Conservation (phyloP, 2,888 invertebrate genomes). For the Amphipoea oculea region DNA sequence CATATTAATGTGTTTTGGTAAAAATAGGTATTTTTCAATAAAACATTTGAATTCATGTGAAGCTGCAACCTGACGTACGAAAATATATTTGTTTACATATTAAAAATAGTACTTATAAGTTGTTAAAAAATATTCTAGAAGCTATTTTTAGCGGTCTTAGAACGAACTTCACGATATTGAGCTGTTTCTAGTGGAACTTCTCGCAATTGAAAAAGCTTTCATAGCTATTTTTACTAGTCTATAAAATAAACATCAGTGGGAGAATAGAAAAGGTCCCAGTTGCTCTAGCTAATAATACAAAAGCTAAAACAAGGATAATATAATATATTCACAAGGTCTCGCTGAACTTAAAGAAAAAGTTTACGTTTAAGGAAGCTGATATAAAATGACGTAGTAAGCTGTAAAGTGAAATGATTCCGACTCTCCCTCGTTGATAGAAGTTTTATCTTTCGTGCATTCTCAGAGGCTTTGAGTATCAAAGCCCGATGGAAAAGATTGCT, state of each 20-base stretch:
- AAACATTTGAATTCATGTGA: constrained; percentile 3
- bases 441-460: constrained; percentile 77
- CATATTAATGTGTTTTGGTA: neutral
- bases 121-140: neutral
- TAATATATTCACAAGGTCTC: constrained; percentile 59
- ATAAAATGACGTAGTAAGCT: constrained; percentile 75
- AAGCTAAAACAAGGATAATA: constrained; percentile 55
- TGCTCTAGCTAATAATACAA: constrained; percentile 48
- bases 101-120: neutral
- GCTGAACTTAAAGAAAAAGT: constrained; percentile 50
- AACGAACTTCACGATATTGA: neutral
- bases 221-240: constrained; percentile 1
- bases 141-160: neutral
- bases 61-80: neutral
- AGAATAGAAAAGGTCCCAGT: constrained; percentile 11
- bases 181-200: constrained; percentile 10
- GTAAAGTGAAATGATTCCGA: constrained; percentile 78
- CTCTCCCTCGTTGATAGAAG: constrained; percentile 77
- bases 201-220: constrained; percentile 13
- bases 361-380: constrained; percentile 59
- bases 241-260: neutral
- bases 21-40: neutral
- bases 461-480: constrained; percentile 75
- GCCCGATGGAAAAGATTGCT: constrained; percentile 35
- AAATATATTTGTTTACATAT: neutral